Base-by-base conservation (phyloP, 2,113 vertebrate genomes). In the Ptychochromis oligacanthus region DNA sequence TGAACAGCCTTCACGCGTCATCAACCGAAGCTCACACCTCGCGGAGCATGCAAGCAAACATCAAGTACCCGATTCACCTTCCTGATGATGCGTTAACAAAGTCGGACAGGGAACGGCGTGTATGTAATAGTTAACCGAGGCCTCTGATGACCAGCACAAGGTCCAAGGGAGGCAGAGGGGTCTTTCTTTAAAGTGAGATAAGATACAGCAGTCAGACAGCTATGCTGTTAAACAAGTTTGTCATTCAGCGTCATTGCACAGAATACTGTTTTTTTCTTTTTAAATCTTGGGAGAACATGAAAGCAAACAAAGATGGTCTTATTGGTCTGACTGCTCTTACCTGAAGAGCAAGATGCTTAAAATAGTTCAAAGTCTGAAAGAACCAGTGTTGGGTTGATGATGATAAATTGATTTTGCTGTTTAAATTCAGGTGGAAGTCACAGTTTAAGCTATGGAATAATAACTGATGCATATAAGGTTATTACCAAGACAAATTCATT, bases 11-110 rank as follows among this genome's bases (percentile, higher is more conserved):
- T 80, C 54, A 74, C 49, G 61, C 86, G 34, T 85, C 91, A 85
- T 67, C 83, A 54, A 82, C 84, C 12, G 58, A 43, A 36, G 12
- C 49, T 55, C 40, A 82, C 82, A 49, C 81, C 86, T 79, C 15
- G 2, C 9, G 2, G 14, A 70, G 87, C 90, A 92, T 76, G 72
- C 78, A 81, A 8, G 86, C 88, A 94, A 93, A 94, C 89, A 92
- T 20, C 4, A 9, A 36, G 70, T 52, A 14, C 2, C 52, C 9
- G 13, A n/a, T 65, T 79, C 54, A 79, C 60, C 64, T 56, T 22
- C 60, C 65, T 34, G 46, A 75, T 55, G 75, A 46, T 9, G 49
- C 11, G 82, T 34, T 20, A 65, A 36, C n/a, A 46, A 17, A 55
- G 15, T 20, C 20, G 52, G 20, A 65, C 60, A 12, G 8, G 28